A percentile compares a stretch with the other conserved stretches of the same genome.
phyloP scores from a whole-genome alignment of 2,113 vertebrate genomes.

The Pica pica region DNA sequence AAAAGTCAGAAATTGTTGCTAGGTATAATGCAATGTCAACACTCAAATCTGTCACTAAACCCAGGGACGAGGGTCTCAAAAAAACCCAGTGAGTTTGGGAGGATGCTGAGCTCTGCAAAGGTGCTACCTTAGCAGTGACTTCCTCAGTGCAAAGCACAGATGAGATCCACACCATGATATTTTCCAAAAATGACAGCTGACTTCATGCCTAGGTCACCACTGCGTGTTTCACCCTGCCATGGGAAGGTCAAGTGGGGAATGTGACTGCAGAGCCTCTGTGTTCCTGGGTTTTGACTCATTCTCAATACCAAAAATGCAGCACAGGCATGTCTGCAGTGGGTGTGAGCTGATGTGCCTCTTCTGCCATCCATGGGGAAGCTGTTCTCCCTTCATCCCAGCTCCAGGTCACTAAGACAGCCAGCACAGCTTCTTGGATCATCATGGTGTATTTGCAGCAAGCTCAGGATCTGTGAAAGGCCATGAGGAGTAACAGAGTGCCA shows the following conservation, averaged over 20 bases:
- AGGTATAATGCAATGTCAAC: not conserved
- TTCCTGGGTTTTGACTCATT: not conserved
- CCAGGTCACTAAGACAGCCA: not conserved
- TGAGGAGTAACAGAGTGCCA: not conserved
- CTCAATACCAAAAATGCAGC: not conserved
- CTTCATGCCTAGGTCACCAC: not conserved
- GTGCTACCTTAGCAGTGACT: not conserved
- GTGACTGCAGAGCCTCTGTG: not conserved
- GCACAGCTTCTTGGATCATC: not conserved
- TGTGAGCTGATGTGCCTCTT: not conserved
- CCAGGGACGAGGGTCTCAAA: rapidly evolving
- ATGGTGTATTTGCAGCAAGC: rapidly evolving
- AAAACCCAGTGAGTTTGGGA: not conserved
- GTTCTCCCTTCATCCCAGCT: not conserved
- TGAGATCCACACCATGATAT: not conserved
- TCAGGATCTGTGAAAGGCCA: not conserved
- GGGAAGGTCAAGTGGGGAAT: not conserved
- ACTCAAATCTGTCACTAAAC: not conserved
- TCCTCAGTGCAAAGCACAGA: not conserved
- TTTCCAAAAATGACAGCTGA: not conserved
- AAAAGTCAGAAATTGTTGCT: not conserved
- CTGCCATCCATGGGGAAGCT: not conserved
- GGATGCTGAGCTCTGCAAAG: not conserved
- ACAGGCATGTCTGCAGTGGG: not conserved
- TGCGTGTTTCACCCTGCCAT: not conserved